Conservation (phyloP, 2,888 invertebrate genomes). For the Aquatica leii region DNA sequence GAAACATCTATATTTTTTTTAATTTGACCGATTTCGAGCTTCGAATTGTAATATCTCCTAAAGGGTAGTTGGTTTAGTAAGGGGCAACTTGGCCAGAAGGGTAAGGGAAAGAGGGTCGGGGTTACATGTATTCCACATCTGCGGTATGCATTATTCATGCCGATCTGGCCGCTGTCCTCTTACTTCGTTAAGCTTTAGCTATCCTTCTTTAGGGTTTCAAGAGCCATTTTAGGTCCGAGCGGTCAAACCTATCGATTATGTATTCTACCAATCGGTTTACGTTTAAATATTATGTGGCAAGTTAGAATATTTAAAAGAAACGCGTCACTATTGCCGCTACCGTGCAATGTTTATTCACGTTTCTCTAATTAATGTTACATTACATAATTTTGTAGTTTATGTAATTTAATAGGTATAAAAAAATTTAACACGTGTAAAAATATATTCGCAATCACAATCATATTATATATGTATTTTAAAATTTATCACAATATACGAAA, state of each 20-base stretch:
- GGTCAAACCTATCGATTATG: constrained; percentile 36
- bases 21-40: neutral
- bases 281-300: constrained; percentile 11
- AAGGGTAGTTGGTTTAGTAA: constrained; percentile 39
- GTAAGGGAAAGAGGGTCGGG: constrained; percentile 41
- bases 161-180: constrained; percentile 60
- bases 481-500: too few species aligned
- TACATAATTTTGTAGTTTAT: too few species aligned
- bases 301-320: too few species aligned
- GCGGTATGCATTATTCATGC: constrained; percentile 63
- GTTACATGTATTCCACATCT: constrained; percentile 63
- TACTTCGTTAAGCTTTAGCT: constrained; percentile 32
- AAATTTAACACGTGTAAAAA: too few species aligned
- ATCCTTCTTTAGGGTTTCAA: constrained; percentile 31
- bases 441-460: too few species aligned
- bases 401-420: too few species aligned
- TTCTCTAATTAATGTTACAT: too few species aligned
- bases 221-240: constrained; percentile 33
- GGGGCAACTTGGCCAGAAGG: constrained; percentile 45
- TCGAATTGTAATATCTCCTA: constrained; percentile 33
- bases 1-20: too few species aligned
- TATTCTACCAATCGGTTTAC: constrained; percentile 22
- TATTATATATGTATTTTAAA: too few species aligned
- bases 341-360: too few species aligned
- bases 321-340: too few species aligned